These are phyloP conservation scores for Hermodice carunculata DNA, from an alignment of 2,888 invertebrate species.

Conservation along the genomic window DNA sequence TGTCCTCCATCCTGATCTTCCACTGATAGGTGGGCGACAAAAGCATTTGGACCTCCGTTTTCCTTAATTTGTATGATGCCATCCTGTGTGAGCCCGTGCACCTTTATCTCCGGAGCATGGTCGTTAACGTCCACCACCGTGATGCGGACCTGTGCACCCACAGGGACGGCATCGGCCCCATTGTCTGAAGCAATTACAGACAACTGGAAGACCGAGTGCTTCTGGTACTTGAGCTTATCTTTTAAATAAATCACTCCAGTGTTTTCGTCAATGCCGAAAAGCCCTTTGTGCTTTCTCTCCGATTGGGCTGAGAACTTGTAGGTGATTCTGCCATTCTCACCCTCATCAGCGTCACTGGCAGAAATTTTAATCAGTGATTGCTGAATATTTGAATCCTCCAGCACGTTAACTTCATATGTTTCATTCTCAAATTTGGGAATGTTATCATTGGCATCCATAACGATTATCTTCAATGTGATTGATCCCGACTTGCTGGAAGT, in stretches of 20 bases:
- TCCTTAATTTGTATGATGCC: conserved; percentile 72
- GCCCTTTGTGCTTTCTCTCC: conserved; percentile 18
- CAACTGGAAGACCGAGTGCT: conserved; percentile 20
- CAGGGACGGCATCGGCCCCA: conserved; percentile 77
- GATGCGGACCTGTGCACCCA: conserved; percentile 76
- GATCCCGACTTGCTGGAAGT: conserved; percentile 33
- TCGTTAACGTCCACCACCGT: conserved; percentile 81
- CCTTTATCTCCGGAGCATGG: conserved; percentile 88
- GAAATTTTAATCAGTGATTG: conserved; percentile 37
- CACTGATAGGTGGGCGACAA: conserved; percentile 38
- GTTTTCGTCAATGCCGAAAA: conserved; percentile 22
- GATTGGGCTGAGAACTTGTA: conserved; percentile 35
- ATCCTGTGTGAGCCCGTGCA: conserved; percentile 85
- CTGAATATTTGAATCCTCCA: conserved; percentile 13
- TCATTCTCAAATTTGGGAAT: conserved; percentile 31
- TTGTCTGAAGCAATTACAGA: conserved; percentile 31
- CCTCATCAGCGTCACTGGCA: conserved; percentile 46
- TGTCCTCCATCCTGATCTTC: conserved; percentile 30
- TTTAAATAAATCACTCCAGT: conserved; percentile 27
- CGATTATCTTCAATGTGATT: conserved; percentile 27
- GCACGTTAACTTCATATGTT: conserved; percentile 21
- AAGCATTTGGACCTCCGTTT: conserved; percentile 26
- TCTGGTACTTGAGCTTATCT: conserved; percentile 30
- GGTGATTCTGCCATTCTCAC: conserved; percentile 39
- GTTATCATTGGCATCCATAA: conserved; percentile 39